Evolutionary conservation across 2,888 invertebrate species (phyloP).

Genomic region (Coelopa pilipes): DNA sequence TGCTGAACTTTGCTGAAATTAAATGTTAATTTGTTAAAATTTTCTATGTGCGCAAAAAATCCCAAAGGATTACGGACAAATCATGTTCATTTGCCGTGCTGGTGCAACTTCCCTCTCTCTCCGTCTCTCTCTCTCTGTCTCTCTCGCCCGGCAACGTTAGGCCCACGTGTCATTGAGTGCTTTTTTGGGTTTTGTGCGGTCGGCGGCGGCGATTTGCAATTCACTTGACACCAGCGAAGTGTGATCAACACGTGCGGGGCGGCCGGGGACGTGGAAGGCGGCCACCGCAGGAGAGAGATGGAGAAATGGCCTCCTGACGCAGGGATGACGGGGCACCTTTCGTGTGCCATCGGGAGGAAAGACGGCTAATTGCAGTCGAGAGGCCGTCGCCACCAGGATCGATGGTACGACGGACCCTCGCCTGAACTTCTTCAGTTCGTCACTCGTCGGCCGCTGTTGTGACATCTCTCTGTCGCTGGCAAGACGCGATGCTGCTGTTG

Average conservation of each 20-base stretch:
- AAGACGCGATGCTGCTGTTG: background rate
- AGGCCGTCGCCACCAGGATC: background rate
- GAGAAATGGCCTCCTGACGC: background rate
- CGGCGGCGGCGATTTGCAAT: constrained; percentile 27
- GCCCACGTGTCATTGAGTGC: constrained; percentile 29
- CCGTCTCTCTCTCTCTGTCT: too few relatives aligned
- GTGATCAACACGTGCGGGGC: constrained; percentile 43
- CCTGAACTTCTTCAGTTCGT: too few relatives aligned
- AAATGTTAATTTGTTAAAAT: constrained; percentile 34
- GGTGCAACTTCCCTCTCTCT: background rate
- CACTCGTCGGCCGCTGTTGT: background rate
- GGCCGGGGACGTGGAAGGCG: background rate
- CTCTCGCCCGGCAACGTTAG: constrained; percentile 12
- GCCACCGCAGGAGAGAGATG: background rate
- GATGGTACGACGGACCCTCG: too few relatives aligned
- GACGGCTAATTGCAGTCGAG: background rate
- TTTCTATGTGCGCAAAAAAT: constrained; percentile 8
- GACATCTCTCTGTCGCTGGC: constrained; percentile 4
- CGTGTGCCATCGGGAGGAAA: background rate
- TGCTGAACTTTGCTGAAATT: constrained; percentile 21
- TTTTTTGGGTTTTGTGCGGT: constrained; percentile 2
- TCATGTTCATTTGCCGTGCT: constrained; percentile 21
- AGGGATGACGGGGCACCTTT: background rate
- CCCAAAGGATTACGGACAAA: constrained; percentile 24
- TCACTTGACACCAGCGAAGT: constrained; percentile 37